Base-by-base conservation (phyloP, 2,113 vertebrate genomes). In the Oxyruncus cristatus region DNA sequence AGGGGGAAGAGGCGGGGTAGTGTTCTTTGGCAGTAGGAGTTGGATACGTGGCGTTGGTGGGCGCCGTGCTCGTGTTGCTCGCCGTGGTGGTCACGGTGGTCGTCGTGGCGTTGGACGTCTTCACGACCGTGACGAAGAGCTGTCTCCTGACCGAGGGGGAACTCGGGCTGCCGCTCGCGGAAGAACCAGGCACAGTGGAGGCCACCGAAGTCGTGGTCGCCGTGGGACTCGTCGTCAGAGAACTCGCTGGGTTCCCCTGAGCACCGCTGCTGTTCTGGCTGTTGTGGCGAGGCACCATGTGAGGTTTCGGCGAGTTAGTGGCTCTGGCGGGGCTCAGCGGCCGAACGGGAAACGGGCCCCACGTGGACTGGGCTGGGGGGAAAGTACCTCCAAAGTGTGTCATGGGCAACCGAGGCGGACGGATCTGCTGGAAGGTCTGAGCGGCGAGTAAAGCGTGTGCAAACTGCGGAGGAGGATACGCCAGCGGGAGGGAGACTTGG, bases 361-460 rank as follows among this genome's bases (percentile, higher is more conserved):
- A 99, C 6, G 99, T 99, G 93, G 99, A 99, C 76, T 99, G 98
- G 17, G 99, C 99, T 11, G 99, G 99, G 41, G 99, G 98, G 97
- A 99, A 99, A 85, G 99, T 99, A 82, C 99, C 99, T 90, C 99
- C 99, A 33, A 99, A 99, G 97, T 99, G 99, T 6, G 99, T 99
- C 99, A 99, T 99, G 95, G 99, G 99, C 95, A 99, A 98, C 80
- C 99, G 98, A 53, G 99, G 99, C 61, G 99, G 99, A 97, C 99
- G 98, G 98, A 99, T 99, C 96, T 99, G 99, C 97, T 99, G 99
- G 98, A 99, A 99, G 83, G 99, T 99, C 98, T 99, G 99, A 95
- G 99, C 99, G 55, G 99, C 99, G 17, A 99, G 98, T 71, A 99
- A 97, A 77, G 99, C 99, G 22, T 98, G 98, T 97, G 98, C 98